phyloP scores from a whole-genome alignment of 2,113 vertebrate species.

The Bolborhynchus lineola region DNA sequence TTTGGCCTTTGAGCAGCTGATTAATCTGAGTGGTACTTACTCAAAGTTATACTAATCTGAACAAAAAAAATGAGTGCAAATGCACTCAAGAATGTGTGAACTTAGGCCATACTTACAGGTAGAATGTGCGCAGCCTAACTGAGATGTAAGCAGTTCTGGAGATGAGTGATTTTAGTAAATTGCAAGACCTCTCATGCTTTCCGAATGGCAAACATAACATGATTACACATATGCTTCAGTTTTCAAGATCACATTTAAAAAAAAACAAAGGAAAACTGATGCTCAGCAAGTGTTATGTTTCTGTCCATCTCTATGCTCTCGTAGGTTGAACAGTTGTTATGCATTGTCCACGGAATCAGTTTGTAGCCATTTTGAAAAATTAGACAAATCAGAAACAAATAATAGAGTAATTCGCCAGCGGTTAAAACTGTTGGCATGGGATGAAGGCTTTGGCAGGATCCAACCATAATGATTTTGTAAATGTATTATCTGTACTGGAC shows the following conservation, averaged over 20 bases:
- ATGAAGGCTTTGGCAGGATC: neutral
- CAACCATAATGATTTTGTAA: slow-evolving; percentile 7
- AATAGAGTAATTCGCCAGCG: neutral
- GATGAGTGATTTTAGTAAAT: neutral
- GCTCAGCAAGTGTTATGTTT: neutral
- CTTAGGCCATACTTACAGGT: neutral
- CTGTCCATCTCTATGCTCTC: neutral
- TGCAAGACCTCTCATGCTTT: neutral
- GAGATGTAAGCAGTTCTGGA: neutral
- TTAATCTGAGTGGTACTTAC: neutral
- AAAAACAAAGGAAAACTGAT: neutral
- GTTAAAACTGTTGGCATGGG: slow-evolving; percentile 12
- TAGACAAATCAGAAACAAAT: slow-evolving; percentile 25
- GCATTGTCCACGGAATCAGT: neutral
- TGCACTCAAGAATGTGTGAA: neutral
- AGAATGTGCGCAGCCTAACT: neutral
- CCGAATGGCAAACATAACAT: neutral
- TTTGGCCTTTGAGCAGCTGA: neutral
- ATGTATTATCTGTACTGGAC: slow-evolving; percentile 18
- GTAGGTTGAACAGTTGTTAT: neutral
- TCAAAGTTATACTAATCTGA: neutral
- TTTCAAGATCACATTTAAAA: neutral
- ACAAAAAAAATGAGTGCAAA: neutral
- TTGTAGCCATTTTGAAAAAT: neutral
- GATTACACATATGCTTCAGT: neutral